These are phyloP conservation scores for Cryptus armator DNA, from an alignment of 2,888 invertebrate species.

Conservation along the genomic window DNA sequence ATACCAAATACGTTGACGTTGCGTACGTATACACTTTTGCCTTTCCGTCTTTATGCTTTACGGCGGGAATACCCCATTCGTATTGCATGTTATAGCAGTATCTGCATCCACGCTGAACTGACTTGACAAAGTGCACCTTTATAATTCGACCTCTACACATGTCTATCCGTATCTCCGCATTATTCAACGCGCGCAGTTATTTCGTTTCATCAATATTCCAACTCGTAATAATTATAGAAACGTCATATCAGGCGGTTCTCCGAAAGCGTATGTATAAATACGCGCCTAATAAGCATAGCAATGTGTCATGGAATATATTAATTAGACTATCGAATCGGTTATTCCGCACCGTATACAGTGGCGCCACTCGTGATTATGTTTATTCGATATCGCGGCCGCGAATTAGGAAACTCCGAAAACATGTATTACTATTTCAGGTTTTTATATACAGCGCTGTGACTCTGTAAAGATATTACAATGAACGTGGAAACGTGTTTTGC, in stretches of 20 bases:
- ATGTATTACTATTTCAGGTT: background rate
- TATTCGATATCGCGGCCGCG: conserved; percentile 32
- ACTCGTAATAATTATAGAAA: conserved; percentile 5
- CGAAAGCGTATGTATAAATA: conserved; percentile 14
- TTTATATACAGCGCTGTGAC: background rate
- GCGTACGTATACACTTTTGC: conserved; percentile 19
- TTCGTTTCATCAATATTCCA: conserved; percentile 26
- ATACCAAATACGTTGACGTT: conserved; percentile 39
- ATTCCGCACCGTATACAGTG: conserved; percentile 24
- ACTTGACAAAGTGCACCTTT: conserved; percentile 66
- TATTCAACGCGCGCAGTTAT: conserved; percentile 7
- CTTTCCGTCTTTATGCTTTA: conserved; percentile 21
- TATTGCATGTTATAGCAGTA: background rate
- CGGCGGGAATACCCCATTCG: background rate
- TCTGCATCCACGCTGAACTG: conserved; percentile 42
- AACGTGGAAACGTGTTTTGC: conserved; percentile 41
- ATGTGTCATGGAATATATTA: conserved; percentile 49
- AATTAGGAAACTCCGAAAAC: conserved; percentile 17
- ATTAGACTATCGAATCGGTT: conserved; percentile 25
- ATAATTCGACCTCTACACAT: conserved; percentile 51
- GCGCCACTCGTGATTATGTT: background rate
- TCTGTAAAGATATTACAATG: conserved; percentile 26
- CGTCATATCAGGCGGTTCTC: background rate
- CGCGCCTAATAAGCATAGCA: conserved; percentile 20
- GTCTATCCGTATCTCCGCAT: background rate